Conservation (phyloP, 2,797 vertebrate species). For the Valencia hispanica region DNA sequence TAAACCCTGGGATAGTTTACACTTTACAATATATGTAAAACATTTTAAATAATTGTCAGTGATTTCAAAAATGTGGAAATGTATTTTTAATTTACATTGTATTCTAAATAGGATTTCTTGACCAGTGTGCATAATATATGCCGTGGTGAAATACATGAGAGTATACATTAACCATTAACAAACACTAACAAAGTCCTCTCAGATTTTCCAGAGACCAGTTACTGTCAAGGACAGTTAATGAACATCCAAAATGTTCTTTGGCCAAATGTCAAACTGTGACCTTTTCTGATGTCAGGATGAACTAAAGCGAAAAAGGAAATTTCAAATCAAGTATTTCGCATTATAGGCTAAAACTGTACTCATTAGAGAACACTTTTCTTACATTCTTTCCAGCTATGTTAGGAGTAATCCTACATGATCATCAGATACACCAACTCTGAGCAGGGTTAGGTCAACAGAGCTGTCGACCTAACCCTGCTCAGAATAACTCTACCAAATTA, state of each 20-base stretch:
- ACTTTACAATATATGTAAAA: background rate
- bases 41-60: background rate
- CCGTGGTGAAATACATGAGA: constrained; percentile 11
- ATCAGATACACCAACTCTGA: background rate
- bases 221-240: constrained; percentile 18
- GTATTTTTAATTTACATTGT: background rate
- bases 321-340: background rate
- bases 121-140: background rate
- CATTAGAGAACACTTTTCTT: constrained; percentile 36
- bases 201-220: constrained; percentile 16
- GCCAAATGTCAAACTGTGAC: constrained; percentile 1
- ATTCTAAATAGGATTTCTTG: background rate
- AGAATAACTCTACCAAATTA: constrained; percentile 68
- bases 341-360: background rate
- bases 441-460: too few species aligned
- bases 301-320: background rate
- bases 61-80: background rate
- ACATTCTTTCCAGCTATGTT: constrained; percentile 7
- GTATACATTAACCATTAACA: constrained; percentile 34
- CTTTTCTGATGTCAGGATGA: constrained; percentile 3
- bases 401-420: constrained; percentile 17
- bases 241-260: constrained; percentile 26
- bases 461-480: constrained; percentile 73
- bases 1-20: background rate
- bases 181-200: background rate